Conservation (phyloP, 2,113 vertebrate species). For the Mirounga angustirostris region DNA sequence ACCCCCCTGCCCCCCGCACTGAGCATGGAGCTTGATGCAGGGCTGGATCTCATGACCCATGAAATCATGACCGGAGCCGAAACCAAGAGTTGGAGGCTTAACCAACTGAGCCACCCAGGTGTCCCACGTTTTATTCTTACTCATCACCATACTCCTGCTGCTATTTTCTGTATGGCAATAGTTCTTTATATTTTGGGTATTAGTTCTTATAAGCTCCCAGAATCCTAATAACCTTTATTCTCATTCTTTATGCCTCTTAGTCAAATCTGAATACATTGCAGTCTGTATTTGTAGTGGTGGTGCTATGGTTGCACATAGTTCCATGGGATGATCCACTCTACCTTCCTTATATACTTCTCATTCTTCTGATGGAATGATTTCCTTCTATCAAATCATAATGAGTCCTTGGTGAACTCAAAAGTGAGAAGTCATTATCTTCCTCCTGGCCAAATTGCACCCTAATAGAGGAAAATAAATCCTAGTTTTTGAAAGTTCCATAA, state of each 20-base stretch:
- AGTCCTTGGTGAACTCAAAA: neutral
- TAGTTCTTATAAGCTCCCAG: neutral
- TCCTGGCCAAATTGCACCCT: neutral
- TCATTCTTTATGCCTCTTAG: neutral
- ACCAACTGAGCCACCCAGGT: neutral
- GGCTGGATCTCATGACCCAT: neutral
- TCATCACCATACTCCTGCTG: neutral
- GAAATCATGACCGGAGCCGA: neutral
- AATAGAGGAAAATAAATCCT: neutral
- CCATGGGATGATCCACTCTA: neutral
- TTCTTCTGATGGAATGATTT: neutral
- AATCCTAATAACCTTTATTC: neutral
- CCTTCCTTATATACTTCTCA: neutral
- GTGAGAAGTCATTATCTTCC: neutral
- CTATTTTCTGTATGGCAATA: neutral
- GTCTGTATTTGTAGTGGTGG: neutral
- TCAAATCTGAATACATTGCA: neutral
- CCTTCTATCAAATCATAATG: neutral
- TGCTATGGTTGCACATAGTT: neutral
- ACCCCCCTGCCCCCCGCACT: rapidly evolving
- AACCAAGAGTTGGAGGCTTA: neutral
- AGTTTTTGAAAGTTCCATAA: constrained; percentile 24
- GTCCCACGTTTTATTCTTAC: neutral
- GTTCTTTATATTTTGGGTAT: neutral
- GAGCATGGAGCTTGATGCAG: neutral